Base-by-base conservation (phyloP, 2,113 vertebrate species). In the Ictalurus furcatus region DNA sequence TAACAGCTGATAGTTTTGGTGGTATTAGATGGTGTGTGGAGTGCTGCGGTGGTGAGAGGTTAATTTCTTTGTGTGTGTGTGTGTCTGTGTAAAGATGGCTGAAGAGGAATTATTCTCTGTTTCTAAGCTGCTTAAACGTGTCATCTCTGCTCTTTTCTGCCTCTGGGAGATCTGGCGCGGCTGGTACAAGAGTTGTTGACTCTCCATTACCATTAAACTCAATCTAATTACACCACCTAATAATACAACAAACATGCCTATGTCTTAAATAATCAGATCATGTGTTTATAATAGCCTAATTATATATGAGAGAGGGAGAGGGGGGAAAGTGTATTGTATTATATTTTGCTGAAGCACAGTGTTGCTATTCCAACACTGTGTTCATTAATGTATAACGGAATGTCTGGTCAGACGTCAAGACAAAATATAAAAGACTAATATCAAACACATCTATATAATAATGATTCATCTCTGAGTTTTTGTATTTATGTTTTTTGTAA, bases 181-280 rank as follows among this genome's bases (percentile, higher is more conserved):
- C 88, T 85, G 71, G 48, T 81, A 84, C 63, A 87, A 89, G 67
- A 84, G 80, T 80, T 85, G 84, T 91, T 86, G 89, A 89, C 84
- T 88, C 90, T 88, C 58, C 83, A 88, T 91, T 90, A 94, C 88
- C 91, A 92, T 92, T 92, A 87, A 87, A 81, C 25, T 21, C 81
- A 89, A 91, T 91, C 90, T 92, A 91, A 95, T 94, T 93, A 92
- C 86, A 88, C 78, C 79, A 89, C 84, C 92, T 94, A 93, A 94
- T 92, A 90, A 19, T 87, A 90, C 89, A 91, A 89, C 91, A 94
- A 91, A 85, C 83, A 88, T 86, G 76, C 61, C 89, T 90, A 90
- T 91, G 91, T 89, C 92, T 90, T 90, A 30, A 79, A 90, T 92
- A 95, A 93, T 95, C 93, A 93, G 92, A 93, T 93, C 93, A 94